Evolutionary conservation across 2,113 vertebrate genomes (phyloP).

Genomic region (Budorcas taxicolor): DNA sequence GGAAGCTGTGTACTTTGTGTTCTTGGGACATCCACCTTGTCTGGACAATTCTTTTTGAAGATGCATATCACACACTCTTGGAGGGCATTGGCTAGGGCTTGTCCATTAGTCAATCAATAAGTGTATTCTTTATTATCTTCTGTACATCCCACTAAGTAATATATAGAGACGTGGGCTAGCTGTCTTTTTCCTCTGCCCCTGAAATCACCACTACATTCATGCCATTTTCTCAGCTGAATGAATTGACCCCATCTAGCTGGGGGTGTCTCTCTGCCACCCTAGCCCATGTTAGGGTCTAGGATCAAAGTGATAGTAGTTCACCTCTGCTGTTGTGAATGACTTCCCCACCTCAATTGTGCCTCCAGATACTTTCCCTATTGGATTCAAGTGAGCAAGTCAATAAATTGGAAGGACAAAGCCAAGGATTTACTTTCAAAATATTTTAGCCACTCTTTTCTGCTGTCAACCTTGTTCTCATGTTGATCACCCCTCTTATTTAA

Average conservation of each 20-base stretch:
- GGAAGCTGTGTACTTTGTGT: background rate
- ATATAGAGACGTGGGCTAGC: background rate
- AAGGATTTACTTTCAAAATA: background rate
- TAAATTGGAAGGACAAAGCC: background rate
- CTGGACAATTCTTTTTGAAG: background rate
- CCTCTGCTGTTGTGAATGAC: fast-evolving
- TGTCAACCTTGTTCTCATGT: background rate
- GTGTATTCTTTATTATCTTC: background rate
- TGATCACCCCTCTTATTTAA: background rate
- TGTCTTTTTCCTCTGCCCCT: background rate
- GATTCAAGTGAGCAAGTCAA: background rate
- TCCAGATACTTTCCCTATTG: background rate
- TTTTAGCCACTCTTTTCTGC: background rate
- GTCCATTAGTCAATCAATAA: background rate
- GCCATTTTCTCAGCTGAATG: fast-evolving
- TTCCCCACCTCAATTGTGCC: too few species aligned
- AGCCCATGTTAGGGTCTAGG: background rate
- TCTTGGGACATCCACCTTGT: background rate
- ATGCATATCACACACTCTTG: background rate
- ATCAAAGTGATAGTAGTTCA: background rate
- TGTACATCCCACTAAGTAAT: background rate
- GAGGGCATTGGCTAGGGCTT: background rate
- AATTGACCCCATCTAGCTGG: fast-evolving
- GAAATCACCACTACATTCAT: background rate
- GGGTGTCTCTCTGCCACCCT: too few species aligned